Evolutionary conservation across 2,113 vertebrate genomes (phyloP).

Genomic region (Nesogale talazaci): DNA sequence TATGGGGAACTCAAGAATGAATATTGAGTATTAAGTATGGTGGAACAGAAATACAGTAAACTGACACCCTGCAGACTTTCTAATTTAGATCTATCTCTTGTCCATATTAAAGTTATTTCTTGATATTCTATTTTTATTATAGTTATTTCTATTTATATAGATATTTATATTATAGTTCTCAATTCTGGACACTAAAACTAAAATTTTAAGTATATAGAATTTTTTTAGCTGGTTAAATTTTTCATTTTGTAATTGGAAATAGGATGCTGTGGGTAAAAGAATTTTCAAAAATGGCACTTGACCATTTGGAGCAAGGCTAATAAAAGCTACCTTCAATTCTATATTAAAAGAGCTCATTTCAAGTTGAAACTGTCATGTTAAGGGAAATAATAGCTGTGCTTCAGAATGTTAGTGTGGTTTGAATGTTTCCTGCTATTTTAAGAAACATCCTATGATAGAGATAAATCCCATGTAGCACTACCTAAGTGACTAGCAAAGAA

Average conservation of each 20-base stretch:
- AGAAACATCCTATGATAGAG: conserved; percentile 13
- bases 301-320: neutral
- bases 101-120: conserved; percentile 46
- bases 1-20: neutral
- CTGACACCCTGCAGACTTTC: neutral
- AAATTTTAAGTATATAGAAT: conserved; percentile 21
- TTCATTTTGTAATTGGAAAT: neutral
- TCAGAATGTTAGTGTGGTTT: neutral
- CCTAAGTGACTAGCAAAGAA: neutral
- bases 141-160: conserved; percentile 59
- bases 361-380: neutral
- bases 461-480: neutral
- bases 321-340: neutral
- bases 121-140: too few species aligned
- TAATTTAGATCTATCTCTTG: conserved; percentile 5
- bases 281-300: neutral
- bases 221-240: neutral
- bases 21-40: neutral
- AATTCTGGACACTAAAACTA: neutral
- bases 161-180: conserved; percentile 40
- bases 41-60: conserved; percentile 28
- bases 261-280: neutral
- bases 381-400: neutral
- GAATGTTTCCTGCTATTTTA: neutral
- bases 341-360: neutral